Base-by-base conservation (phyloP, 2,888 invertebrate genomes). In the Creontiades dilutus region DNA sequence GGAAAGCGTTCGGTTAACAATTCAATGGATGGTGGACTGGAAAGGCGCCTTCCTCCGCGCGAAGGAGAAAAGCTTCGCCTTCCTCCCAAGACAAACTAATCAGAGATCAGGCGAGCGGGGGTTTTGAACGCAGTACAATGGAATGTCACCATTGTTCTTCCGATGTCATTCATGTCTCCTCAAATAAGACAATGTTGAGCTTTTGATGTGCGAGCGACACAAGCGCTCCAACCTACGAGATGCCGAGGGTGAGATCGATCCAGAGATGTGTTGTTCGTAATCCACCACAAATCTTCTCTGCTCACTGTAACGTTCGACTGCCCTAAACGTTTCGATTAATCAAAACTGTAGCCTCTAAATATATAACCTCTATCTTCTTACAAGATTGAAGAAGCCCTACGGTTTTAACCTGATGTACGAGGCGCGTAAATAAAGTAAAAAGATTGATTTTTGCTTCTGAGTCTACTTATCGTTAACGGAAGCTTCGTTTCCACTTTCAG, bases 51-150 rank as follows among this genome's bases (percentile, higher is more conserved):
- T 23, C 19, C 61, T n/a, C n/a, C 16, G 68, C 68, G 27, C 23
- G 12, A n/a, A 57, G 57, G 19, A 57, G 57, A n/a, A 57, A n/a
- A 57, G 68, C 27, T 68, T 0, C 19, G 68, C 19, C 19, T 23
- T 19, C 23, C 11, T 13, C 13, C 68, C 9, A 68, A 68, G 68
- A 68, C 68, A 68, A 68, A 68, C 68, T 68, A 68, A 68, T 68
- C 68, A 19, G 68, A 19, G 68, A 68, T 68, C 68, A 19, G 68
- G 23, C 23, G 23, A 12, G 68, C 23, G 68, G 27, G 23, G 68
- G 68, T 68, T 68, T 68, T 68, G 68, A 68, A 68, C 68, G n/a
- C 23, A 23, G 68, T 68, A 68, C 68, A 68, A 68, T 68, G 19
- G 68, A 23, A 68, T 27, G 68, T 68, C 68, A 27, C 27, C 68